Percentiles rank a stretch among this genome's conserved stretches.
These are phyloP conservation scores for Torymus aiolomorphi DNA, from an alignment of 2,888 invertebrate genomes.

Conservation along the genomic window DNA sequence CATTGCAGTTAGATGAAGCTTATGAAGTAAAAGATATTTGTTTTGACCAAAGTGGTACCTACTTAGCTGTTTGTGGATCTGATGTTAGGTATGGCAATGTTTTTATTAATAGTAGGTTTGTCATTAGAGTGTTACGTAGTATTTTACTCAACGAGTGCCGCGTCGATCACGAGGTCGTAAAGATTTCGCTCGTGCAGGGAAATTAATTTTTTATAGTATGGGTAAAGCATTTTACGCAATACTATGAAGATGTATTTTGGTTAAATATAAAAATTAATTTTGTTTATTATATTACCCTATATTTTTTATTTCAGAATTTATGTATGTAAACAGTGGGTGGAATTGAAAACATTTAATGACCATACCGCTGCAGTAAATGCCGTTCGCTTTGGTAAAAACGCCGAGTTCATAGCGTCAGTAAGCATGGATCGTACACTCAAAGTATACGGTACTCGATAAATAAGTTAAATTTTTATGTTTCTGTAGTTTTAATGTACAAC, in stretches of 20 bases:
- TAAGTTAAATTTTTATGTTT: slow-evolving; percentile 18
- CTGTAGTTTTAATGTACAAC: too few relatives aligned
- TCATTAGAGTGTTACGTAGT: too few relatives aligned
- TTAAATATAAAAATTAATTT: too few relatives aligned
- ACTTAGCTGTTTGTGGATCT: slow-evolving; percentile 96
- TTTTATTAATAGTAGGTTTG: too few relatives aligned
- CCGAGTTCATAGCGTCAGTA: slow-evolving; percentile 94
- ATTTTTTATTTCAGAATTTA: slow-evolving; percentile 83
- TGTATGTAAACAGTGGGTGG: slow-evolving; percentile 97
- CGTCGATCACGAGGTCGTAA: too few relatives aligned
- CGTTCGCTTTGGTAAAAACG: slow-evolving; percentile 95
- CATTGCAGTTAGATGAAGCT: slow-evolving; percentile 93
- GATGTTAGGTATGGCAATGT: slow-evolving; percentile 86
- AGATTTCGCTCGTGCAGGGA: too few relatives aligned
- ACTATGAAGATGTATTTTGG: too few relatives aligned
- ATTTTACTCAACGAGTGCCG: too few relatives aligned
- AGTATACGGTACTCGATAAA: slow-evolving; percentile 82
- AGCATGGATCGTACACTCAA: slow-evolving; percentile 99
- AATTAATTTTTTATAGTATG: not conserved
- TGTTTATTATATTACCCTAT: too few relatives aligned
- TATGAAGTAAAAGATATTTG: slow-evolving; percentile 94
- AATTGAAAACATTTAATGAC: slow-evolving; percentile 93
- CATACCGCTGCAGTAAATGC: slow-evolving; percentile 98
- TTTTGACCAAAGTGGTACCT: slow-evolving; percentile 99
- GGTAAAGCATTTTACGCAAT: not conserved